Base-by-base conservation (phyloP, 2,797 vertebrate genomes). In the Sylvia borin region DNA sequence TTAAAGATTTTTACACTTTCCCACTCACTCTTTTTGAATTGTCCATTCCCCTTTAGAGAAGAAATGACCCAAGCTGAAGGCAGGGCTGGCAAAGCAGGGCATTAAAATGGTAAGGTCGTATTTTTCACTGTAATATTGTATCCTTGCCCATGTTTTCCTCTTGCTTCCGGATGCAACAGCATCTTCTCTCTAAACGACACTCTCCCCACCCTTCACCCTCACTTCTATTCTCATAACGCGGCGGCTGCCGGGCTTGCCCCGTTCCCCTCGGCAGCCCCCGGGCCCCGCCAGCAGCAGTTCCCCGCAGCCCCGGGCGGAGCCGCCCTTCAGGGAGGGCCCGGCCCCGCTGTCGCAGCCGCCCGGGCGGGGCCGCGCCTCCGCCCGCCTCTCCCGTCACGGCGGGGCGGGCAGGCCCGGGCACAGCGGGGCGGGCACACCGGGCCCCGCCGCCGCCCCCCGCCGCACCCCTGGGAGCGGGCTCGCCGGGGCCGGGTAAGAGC, bases 211-310 rank as follows among this genome's bases (percentile, higher is more conserved):
- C 6, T 11, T 6, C 13, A 10, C 9, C 7, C 31, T 16, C 25
- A 2, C 22, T 29, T 13, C 18, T 42, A 27, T 4, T 40, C 24
- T 3, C 38, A 6, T 2, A 17, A 4, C 11, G 16, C 15, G 13
- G 27, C 5, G 10, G 14, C 22, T 25, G 29, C 27, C 10, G 10
- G 3, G 2, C 2, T 8, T 7, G 19, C 17, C 18, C 18, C 18
- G 3, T 4, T 13, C 8, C 45, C 14, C 19, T 3, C 2, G 10
- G 67, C 12, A n/a, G 40, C 29, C 27, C 13, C 32, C 17, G 14
- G 11, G 1, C 4, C 24, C 65, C 2, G 5, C 0, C 40, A 7
- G 16, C 17, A 5, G 3, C 5, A 0, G 0, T 3, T 0, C 1
- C 1, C 6, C 6, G 3, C 32, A 29, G 9, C 3, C 19, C 32